These are phyloP conservation scores for Scolopax bukidnonensis DNA, from an alignment of 2,797 vertebrate genomes.

Conservation along the genomic window DNA sequence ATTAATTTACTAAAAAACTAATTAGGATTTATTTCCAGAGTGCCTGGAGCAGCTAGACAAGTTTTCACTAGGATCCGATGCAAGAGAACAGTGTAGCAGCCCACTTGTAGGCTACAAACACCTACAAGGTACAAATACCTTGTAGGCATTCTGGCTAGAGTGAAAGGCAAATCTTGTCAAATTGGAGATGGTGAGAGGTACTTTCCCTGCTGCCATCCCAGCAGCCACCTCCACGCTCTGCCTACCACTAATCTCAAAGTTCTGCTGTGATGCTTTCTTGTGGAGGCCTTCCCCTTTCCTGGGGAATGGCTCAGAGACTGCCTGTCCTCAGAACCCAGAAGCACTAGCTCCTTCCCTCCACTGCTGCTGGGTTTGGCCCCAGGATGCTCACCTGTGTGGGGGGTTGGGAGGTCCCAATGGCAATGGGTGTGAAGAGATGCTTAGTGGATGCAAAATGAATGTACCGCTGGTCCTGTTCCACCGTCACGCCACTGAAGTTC, in stretches of 20 bases:
- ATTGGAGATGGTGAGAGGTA: not conserved
- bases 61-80: not conserved
- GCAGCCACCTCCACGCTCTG: not conserved
- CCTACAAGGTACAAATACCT: not conserved
- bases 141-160: not conserved
- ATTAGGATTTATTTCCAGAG: conserved; percentile 10
- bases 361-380: not conserved
- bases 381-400: conserved; percentile 86
- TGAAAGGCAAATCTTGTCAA: not conserved
- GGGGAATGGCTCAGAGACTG: not conserved
- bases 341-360: not conserved
- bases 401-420: conserved; percentile 80
- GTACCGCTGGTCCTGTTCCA: conserved; percentile 78
- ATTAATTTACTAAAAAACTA: conserved; percentile 14
- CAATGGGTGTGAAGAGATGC: conserved; percentile 85
- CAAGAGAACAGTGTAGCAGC: not conserved
- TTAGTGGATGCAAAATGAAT: conserved; percentile 83
- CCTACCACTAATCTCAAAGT: not conserved
- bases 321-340: not conserved
- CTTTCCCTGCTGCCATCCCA: not conserved
- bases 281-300: not conserved
- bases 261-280: not conserved
- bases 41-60: not conserved
- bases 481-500: conserved; percentile 86
- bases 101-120: not conserved